Percentiles rank a stretch among this genome's conserved stretches.
These are phyloP conservation scores for Azemiops feae DNA, from an alignment of 2,113 vertebrate genomes.

Conservation along the genomic window DNA sequence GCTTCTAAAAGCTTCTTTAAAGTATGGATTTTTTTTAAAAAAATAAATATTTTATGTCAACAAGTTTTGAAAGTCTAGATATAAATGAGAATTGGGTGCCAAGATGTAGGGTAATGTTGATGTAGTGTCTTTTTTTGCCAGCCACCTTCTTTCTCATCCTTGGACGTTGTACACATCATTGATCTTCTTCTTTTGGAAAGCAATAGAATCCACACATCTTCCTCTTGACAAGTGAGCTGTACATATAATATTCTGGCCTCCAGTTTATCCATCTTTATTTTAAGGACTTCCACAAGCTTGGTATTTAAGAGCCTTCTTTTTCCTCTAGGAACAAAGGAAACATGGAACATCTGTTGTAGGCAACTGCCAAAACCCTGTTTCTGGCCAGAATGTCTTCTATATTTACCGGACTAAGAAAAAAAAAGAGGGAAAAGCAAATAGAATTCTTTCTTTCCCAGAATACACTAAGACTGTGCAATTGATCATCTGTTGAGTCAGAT, in stretches of 20 bases:
- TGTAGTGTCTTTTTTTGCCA: not conserved
- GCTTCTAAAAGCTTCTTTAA: not conserved
- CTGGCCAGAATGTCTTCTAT: not conserved
- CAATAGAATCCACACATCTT: not conserved
- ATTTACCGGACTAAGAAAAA: not conserved
- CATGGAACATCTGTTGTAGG: not conserved
- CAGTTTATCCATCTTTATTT: not conserved
- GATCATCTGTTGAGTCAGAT: not conserved
- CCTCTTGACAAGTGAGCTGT: not conserved
- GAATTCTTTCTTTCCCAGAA: not conserved
- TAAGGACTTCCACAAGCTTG: not conserved
- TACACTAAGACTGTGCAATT: not conserved
- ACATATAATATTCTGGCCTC: not conserved
- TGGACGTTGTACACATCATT: not conserved
- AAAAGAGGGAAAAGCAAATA: not conserved
- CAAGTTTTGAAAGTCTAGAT: not conserved
- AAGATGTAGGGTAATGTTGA: not conserved
- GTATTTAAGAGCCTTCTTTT: not conserved
- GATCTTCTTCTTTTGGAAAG: not conserved
- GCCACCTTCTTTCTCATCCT: not conserved
- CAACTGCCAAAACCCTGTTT: not conserved
- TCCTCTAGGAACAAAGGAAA: not conserved
- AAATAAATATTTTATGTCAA: not conserved
- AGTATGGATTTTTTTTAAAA: not conserved
- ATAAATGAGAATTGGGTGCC: not conserved